Evolutionary conservation across 2,113 vertebrate species (phyloP).

Genomic region (Egretta garzetta): DNA sequence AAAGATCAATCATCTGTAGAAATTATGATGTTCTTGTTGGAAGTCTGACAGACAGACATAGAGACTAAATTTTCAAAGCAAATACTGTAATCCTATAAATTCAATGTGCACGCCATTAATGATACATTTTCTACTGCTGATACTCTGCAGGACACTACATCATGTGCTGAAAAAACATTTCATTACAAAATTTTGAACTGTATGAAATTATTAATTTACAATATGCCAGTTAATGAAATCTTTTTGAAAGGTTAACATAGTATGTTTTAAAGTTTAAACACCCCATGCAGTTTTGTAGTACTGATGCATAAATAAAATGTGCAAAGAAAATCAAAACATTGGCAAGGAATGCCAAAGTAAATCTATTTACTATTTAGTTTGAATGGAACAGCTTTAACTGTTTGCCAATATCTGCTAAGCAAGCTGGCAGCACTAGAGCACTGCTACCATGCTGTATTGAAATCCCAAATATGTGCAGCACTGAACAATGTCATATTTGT

Average conservation of each 20-base stretch:
- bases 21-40: background rate
- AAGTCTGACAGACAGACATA: background rate
- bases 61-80: background rate
- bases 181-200: conserved; percentile 7
- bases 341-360: background rate
- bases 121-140: conserved; percentile 3
- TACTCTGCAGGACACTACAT: background rate
- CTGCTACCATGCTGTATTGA: background rate
- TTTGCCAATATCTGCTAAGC: background rate
- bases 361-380: background rate
- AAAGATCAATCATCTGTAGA: background rate
- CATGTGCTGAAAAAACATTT: conserved; percentile 19
- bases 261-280: conserved; percentile 53
- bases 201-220: conserved; percentile 50
- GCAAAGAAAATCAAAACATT: background rate
- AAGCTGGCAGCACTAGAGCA: accelerated
- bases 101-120: background rate
- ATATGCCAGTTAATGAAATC: conserved; percentile 6
- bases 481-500: background rate
- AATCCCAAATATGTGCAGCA: background rate
- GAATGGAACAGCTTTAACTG: background rate
- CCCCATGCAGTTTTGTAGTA: background rate
- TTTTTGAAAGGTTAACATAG: conserved; percentile 3
- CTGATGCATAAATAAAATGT: background rate
- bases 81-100: background rate